Base-by-base conservation (phyloP, 1,140 invertebrate genomes). In the Euura saliciscinereae region DNA sequence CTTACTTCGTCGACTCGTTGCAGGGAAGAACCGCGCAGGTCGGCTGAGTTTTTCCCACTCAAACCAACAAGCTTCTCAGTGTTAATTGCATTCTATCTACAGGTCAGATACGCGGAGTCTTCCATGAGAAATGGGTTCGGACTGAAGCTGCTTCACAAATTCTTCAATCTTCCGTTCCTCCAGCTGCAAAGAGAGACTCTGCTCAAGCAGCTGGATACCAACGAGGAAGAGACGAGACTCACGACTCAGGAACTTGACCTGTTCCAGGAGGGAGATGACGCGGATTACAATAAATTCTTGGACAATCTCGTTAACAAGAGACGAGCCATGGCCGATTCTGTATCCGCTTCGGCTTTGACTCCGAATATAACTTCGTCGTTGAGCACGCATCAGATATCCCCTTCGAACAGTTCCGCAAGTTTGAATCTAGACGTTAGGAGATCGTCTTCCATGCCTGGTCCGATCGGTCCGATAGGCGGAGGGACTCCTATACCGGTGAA, bases 71-170 rank as follows among this genome's bases (percentile, higher is more conserved):
- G 65, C 71, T 28, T 28, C 28, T 0, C 28, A 1, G 28, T 28
- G 28, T 28, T 28, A 28, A 28, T 28, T 28, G 28, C 28, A 28
- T 28, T 28, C 69, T 74, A 76, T 42, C n/a, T 69, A 73, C 91
- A 94, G 82, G 90, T 98, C 43, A 90, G 96, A 68, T 98, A 97
- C 83, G 93, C 96, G 3, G 96, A 98, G 84, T 92, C 95, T 1
- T 99, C 97, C 2, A 99, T 99, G 97, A 91, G 96, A 81, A 99
- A 98, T 89, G 96, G 97, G 7, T 99, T 98, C 90, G 98, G 98
- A 44, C 86, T 99, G 66, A 95, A 97, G 85, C 91, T 97, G 73
- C 87, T 99, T 45, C 96, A 99, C 87, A 97, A 97, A 88, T 99
- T 99, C 86, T 96, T 99, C 79, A 99, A 98, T 89, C 88, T 99